These are phyloP conservation scores for Himalopsyche anomala DNA, from an alignment of 2,888 invertebrate species.

Conservation along the genomic window DNA sequence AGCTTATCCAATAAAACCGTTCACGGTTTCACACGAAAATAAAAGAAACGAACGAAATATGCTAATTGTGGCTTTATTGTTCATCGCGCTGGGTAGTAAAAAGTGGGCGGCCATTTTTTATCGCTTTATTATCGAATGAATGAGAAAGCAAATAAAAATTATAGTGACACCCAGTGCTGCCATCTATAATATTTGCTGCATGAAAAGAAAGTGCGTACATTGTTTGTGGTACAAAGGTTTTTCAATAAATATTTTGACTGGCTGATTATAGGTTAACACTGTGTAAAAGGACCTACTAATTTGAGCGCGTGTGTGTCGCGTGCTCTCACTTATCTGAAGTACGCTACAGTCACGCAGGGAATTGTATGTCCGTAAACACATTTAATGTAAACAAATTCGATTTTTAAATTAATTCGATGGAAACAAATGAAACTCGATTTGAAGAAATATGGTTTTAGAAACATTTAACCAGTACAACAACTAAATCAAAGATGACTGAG, in stretches of 20 bases:
- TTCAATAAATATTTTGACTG: conserved; percentile 62
- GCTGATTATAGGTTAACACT: conserved; percentile 52
- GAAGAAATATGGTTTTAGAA: too few relatives aligned
- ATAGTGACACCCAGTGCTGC: background rate
- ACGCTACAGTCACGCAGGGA: background rate
- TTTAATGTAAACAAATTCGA: background rate
- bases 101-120: conserved; percentile 55
- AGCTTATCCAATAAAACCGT: conserved; percentile 35
- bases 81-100: conserved; percentile 35
- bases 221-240: conserved; percentile 1
- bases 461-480: too few relatives aligned
- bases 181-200: background rate
- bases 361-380: background rate
- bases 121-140: conserved; percentile 12
- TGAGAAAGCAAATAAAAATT: conserved; percentile 7
- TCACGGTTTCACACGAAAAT: conserved; percentile 42
- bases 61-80: conserved; percentile 61
- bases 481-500: too few relatives aligned
- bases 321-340: conserved; percentile 48
- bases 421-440: background rate
- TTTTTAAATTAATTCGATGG: background rate
- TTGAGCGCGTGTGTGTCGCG: conserved; percentile 51
- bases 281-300: conserved; percentile 47
- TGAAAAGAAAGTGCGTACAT: conserved; percentile 14
- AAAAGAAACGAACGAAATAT: conserved; percentile 50